These are phyloP conservation scores for Leptopterna dolabrata DNA, from an alignment of 2,888 invertebrate species.

Conservation along the genomic window DNA sequence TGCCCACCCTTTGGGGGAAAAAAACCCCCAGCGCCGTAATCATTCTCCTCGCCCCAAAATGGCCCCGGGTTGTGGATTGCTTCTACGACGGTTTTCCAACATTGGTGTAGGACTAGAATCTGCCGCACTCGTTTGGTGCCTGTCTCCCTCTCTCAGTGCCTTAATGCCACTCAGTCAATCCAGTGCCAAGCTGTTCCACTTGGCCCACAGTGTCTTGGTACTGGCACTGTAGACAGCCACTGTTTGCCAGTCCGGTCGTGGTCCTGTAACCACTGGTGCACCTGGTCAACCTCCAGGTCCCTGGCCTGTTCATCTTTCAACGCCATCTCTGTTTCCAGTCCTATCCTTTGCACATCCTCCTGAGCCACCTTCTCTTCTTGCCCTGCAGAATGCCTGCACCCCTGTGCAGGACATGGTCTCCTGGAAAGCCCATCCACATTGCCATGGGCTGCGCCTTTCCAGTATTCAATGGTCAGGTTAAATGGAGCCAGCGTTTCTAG, in stretches of 20 bases:
- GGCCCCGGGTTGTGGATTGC: conserved; percentile 49
- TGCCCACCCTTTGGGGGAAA: neutral
- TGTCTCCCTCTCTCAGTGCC: conserved; percentile 27
- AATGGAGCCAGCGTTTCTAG: too few relatives aligned
- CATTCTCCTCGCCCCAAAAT: neutral
- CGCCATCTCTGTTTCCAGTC: neutral
- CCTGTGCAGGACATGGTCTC: too few relatives aligned
- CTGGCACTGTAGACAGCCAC: too few relatives aligned
- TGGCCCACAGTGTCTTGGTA: conserved; percentile 20
- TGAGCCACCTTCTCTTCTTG: too few relatives aligned
- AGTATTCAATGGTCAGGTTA: too few relatives aligned
- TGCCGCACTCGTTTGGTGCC: too few relatives aligned
- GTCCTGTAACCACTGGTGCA: neutral
- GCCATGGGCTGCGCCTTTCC: too few relatives aligned
- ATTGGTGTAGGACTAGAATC: neutral
- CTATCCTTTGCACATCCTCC: too few relatives aligned
- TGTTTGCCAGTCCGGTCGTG: neutral
- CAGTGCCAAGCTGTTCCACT: conserved; percentile 49
- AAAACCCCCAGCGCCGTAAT: neutral
- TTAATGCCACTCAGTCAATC: too few relatives aligned
- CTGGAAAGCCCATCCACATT: too few relatives aligned
- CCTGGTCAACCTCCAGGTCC: neutral
- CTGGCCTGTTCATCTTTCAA: neutral
- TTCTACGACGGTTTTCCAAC: conserved; percentile 55
- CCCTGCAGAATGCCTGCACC: too few relatives aligned